Evolutionary conservation across 2,797 vertebrate genomes (phyloP), one percentile per base, ranked within the genome.

Genomic region (Lutjanus argentimaculatus): DNA sequence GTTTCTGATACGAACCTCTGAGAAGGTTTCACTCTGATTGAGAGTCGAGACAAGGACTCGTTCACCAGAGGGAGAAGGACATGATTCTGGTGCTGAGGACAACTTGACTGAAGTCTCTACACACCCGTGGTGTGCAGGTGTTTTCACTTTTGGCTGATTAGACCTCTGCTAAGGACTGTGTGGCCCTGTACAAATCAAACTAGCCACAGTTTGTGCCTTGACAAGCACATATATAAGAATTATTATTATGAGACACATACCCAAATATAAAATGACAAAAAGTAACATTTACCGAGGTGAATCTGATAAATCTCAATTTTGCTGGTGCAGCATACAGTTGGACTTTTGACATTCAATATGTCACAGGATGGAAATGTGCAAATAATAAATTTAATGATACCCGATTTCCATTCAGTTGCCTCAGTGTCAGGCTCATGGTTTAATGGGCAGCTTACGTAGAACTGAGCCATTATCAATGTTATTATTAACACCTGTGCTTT

Each of bases 21-120:
- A 9, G 56, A 55, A 43, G 19, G 25, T 75, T 70, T 46, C 52
- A 43, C 30, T 75, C 21, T 68, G 16, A 56, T 22, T 59, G 9
- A 67, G 58, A 72, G 30, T 2, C 0, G 3, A 72, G 40, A 69
- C 12, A 49, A 66, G 68, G 55, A 75, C 61, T 46, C 76, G 55
- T 14, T 72, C 51, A 8, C 67, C 13, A 40, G 3, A 55, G 21
- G 82, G 70, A 83, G 83, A 77, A 72, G 77, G 79, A 74, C 81
- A 62, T 56, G 48, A 59, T 76, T 70, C 58, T 51, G 75, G 79
- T 80, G 83, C 46, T n/a, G 30, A 48, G 72, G 85, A 85, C 53
- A 74, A 72, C 79, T 85, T 87, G 71, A 88, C 80, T 72, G 21
- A 56, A 67, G 63, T 45, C 17, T 61, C 14, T 15, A 25, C 51